phyloP scores from a whole-genome alignment of 2,113 vertebrate genomes.

The Leucopternis melanops region DNA sequence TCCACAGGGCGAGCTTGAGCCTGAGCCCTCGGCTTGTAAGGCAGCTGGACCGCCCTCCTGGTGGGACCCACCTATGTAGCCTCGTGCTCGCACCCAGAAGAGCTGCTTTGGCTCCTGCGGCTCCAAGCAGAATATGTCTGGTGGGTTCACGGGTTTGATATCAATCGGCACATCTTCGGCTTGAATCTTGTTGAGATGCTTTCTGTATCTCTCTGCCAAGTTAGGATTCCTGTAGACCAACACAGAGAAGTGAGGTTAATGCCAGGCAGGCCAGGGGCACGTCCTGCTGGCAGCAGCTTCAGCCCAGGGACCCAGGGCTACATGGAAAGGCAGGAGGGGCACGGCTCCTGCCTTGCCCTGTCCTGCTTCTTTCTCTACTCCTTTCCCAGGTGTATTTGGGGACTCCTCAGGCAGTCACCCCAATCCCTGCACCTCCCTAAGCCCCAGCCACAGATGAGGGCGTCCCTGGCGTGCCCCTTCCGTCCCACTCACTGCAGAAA shows the following conservation, averaged over 20 bases:
- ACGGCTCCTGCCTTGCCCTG: not conserved
- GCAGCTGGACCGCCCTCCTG: no score
- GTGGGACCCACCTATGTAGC: slow-evolving; percentile 83
- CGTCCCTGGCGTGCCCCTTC: rapidly evolving
- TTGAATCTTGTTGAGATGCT: slow-evolving; percentile 79
- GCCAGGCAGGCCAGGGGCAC: not conserved
- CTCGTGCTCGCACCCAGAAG: slow-evolving; percentile 90
- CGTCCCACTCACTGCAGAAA: slow-evolving; percentile 77
- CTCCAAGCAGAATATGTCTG: slow-evolving; percentile 40
- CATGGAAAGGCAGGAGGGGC: not conserved
- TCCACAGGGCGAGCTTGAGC: no score
- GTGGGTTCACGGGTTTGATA: slow-evolving; percentile 83
- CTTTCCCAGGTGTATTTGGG: not conserved
- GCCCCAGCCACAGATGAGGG: not conserved
- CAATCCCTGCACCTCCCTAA: not conserved
- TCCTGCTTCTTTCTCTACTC: not conserved
- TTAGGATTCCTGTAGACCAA: slow-evolving; percentile 77
- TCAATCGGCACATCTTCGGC: slow-evolving; percentile 89
- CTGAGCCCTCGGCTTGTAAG: rapidly evolving
- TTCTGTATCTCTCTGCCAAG: slow-evolving; percentile 74
- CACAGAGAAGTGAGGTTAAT: rapidly evolving
- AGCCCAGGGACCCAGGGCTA: not conserved
- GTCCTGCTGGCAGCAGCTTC: not conserved
- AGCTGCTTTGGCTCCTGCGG: slow-evolving; percentile 78
- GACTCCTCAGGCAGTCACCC: not conserved